These are phyloP conservation scores for Caenorhabditis drosophilae DNA, from an alignment of 2,888 invertebrate genomes.

Conservation along the genomic window DNA sequence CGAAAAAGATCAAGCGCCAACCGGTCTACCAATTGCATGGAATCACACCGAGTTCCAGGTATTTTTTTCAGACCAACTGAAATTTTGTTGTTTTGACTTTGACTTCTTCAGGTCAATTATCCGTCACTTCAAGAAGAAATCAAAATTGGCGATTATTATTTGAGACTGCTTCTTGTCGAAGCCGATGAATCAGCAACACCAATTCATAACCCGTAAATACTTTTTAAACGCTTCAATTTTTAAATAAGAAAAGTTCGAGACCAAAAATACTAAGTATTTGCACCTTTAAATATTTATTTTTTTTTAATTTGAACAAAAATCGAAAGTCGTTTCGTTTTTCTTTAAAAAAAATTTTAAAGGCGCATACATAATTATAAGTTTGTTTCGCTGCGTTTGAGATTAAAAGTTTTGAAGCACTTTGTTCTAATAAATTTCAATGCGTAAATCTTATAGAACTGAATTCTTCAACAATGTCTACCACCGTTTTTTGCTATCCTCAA, in stretches of 20 bases:
- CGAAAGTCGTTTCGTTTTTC: no score
- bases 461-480: slow-evolving; percentile 99
- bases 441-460: no score
- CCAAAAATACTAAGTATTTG: no score
- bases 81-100: slow-evolving; percentile 5
- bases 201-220: slow-evolving; percentile 71
- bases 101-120: slow-evolving; percentile 77
- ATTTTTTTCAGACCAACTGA: not conserved
- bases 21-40: slow-evolving; percentile 80
- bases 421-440: slow-evolving; percentile 33
- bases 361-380: no score
- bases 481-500: slow-evolving; percentile 86
- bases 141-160: slow-evolving; percentile 96
- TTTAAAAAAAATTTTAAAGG: no score
- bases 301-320: no score
- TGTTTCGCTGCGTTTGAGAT: no score
- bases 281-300: no score
- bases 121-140: slow-evolving; percentile 93
- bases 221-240: no score
- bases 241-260: no score
- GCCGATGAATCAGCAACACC: slow-evolving; percentile 73
- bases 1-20: slow-evolving; percentile 83
- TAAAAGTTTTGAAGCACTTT: not conserved
- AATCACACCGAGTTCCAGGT: slow-evolving; percentile 94
- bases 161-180: slow-evolving; percentile 89